Conservation (phyloP, 2,113 vertebrate species). For the Damaliscus lunatus region DNA sequence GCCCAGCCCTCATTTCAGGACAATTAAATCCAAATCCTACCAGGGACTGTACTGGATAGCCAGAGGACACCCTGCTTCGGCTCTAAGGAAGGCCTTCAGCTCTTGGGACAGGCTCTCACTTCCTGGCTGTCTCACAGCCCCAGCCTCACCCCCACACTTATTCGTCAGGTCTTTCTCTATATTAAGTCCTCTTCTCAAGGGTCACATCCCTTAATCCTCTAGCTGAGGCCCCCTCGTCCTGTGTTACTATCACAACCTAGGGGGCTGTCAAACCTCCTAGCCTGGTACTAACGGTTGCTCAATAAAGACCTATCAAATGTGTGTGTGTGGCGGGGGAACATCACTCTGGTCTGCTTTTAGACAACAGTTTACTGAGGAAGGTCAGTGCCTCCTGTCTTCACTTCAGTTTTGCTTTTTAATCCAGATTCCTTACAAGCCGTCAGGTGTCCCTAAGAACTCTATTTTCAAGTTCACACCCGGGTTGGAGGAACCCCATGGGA, state of each 20-base stretch:
- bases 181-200: neutral
- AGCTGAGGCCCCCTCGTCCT: neutral
- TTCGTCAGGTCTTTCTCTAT: neutral
- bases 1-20: neutral
- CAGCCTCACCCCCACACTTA: neutral
- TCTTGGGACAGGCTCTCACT: neutral
- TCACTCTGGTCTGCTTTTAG: neutral
- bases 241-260: neutral
- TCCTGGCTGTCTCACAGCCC: neutral
- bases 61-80: neutral
- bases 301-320: neutral
- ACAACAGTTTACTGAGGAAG: neutral
- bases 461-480: neutral
- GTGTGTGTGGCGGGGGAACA: neutral
- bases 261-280: neutral
- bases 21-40: neutral
- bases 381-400: neutral
- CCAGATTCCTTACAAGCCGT: neutral
- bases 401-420: constrained; percentile 37
- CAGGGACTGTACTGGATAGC: neutral
- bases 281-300: neutral
- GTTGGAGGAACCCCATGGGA: neutral
- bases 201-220: neutral
- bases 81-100: neutral
- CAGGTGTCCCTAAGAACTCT: constrained; percentile 6